These are phyloP conservation scores for Platycheirus rosarum DNA, from an alignment of 2,888 invertebrate species.

Conservation along the genomic window DNA sequence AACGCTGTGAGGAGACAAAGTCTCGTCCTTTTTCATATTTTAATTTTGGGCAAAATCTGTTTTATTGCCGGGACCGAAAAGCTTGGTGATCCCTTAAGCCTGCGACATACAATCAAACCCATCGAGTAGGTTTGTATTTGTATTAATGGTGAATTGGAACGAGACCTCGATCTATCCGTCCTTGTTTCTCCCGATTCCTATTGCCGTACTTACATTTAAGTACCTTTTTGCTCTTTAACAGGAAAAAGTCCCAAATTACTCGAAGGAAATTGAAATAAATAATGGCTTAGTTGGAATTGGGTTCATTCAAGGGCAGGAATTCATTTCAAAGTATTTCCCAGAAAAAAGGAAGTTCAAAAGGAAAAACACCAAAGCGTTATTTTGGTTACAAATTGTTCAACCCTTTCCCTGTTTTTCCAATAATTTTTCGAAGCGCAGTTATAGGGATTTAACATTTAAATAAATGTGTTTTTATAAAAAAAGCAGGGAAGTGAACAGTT, in stretches of 20 bases:
- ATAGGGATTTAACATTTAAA: background rate
- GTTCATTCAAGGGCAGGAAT: background rate
- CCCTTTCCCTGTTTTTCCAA: background rate
- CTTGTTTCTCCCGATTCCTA: no score
- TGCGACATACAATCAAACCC: background rate
- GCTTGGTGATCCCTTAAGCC: background rate
- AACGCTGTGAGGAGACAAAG: no score
- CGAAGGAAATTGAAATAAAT: conserved; percentile 22
- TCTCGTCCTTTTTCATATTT: background rate
- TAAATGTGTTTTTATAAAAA: background rate
- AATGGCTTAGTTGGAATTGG: conserved; percentile 18
- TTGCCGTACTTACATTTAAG: conserved; percentile 27
- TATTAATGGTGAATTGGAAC: background rate
- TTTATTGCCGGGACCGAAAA: background rate
- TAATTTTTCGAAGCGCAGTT: no score
- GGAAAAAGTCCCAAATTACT: conserved; percentile 28
- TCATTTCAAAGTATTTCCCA: conserved; percentile 6
- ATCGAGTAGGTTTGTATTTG: background rate
- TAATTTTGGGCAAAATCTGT: conserved; percentile 8
- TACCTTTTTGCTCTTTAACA: background rate
- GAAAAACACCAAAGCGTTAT: background rate
- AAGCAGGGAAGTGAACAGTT: background rate
- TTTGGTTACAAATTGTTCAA: background rate
- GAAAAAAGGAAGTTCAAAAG: background rate
- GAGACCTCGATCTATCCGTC: conserved; percentile 5